Evolutionary conservation across 2,888 invertebrate genomes (phyloP).

Genomic region (Pseudococcus jackbeardsleyi): DNA sequence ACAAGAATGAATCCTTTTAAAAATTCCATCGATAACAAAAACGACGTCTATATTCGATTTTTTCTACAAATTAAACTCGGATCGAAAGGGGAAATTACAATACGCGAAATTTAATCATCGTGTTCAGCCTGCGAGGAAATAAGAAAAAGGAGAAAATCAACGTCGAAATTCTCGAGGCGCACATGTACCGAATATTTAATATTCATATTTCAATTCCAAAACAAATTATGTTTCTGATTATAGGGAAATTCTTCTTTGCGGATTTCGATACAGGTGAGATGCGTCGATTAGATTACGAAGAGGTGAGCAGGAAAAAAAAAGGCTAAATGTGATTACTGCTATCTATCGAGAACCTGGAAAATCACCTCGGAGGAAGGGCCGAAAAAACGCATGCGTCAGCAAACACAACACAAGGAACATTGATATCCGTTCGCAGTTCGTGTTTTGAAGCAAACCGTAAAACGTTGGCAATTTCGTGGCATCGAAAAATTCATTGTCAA

Average conservation of each 20-base stretch:
- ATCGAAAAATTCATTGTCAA: neutral
- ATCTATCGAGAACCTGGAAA: conserved; percentile 6
- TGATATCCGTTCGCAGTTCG: conserved; percentile 13
- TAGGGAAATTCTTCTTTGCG: neutral
- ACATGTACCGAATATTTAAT: conserved; percentile 4
- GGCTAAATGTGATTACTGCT: conserved; percentile 10
- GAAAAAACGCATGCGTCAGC: conserved; percentile 43
- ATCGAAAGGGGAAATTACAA: neutral
- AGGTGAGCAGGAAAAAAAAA: neutral
- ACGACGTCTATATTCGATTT: neutral
- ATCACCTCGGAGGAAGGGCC: neutral
- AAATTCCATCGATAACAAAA: neutral
- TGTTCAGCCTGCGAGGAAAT: neutral
- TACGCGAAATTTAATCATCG: conserved; percentile 16
- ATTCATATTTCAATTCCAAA: conserved; percentile 18
- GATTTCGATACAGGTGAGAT: conserved; percentile 19
- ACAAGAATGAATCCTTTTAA: neutral
- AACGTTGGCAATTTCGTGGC: neutral
- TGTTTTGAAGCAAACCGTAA: neutral
- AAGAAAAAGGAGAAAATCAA: neutral
- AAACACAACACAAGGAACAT: neutral
- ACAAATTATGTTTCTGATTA: neutral
- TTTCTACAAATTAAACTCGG: conserved; percentile 1
- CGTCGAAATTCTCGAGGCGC: neutral
- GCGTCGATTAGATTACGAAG: neutral